Evolutionary conservation across 1,140 invertebrate genomes (phyloP).

Genomic region (Diprion similis): DNA sequence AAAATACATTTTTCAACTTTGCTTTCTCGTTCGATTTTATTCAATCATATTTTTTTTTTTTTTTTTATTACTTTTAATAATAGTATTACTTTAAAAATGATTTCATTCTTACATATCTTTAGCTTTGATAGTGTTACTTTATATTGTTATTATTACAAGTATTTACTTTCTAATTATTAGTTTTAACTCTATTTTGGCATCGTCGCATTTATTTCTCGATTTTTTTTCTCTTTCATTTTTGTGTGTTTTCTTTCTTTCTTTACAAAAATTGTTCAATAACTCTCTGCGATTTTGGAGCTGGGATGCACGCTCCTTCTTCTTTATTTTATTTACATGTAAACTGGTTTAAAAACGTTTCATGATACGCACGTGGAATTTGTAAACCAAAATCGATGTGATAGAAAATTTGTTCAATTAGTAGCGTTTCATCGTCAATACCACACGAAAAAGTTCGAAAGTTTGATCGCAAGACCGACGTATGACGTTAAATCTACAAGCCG

Average conservation of each 20-base stretch:
- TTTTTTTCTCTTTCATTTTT: conserved; percentile 23
- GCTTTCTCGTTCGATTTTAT: conserved; percentile 30
- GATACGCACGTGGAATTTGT: background rate
- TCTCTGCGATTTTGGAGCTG: conserved; percentile 35
- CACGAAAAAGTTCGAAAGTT: background rate
- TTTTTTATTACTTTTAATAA: conserved; percentile 26
- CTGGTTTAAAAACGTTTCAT: background rate
- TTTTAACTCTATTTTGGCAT: conserved; percentile 62
- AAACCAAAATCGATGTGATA: background rate
- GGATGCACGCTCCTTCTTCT: conserved; percentile 13
- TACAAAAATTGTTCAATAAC: conserved; percentile 18
- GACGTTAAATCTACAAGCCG: background rate
- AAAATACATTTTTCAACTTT: conserved; percentile 53
- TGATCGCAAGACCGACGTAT: background rate
- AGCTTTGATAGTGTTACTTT: conserved; percentile 39
- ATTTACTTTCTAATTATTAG: conserved; percentile 53
- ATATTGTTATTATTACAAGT: conserved; percentile 42
- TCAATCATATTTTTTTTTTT: conserved; percentile 20
- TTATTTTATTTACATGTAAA: conserved; percentile 6
- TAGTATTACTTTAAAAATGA: conserved; percentile 36
- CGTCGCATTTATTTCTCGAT: conserved; percentile 46
- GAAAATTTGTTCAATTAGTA: background rate
- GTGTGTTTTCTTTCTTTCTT: conserved; percentile 15
- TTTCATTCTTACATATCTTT: conserved; percentile 40
- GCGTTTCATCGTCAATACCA: background rate